phyloP scores from a whole-genome alignment of 2,888 invertebrate species.

The Epiblema foenella region DNA sequence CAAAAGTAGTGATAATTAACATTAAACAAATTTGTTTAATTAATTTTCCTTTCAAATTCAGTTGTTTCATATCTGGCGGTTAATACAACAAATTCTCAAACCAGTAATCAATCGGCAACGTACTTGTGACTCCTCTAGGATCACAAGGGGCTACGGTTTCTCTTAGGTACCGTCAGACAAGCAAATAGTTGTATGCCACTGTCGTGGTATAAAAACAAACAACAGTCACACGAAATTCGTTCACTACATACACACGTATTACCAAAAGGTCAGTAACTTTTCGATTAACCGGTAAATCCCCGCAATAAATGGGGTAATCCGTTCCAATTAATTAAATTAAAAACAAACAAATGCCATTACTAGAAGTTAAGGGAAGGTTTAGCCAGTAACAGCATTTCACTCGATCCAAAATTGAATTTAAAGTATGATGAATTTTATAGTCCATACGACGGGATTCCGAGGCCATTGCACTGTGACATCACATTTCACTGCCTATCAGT shows the following conservation, averaged over 20 bases:
- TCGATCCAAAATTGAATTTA: too few species aligned
- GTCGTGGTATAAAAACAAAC: neutral
- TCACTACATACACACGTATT: conserved; percentile 26
- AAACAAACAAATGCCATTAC: conserved; percentile 77
- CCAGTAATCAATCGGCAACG: too few species aligned
- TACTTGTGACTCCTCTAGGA: too few species aligned
- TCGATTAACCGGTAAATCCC: conserved; percentile 58
- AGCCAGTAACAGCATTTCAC: conserved; percentile 55
- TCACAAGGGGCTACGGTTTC: too few species aligned
- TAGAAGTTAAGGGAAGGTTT: conserved; percentile 64
- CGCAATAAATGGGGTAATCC: conserved; percentile 73
- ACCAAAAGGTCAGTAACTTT: conserved; percentile 61
- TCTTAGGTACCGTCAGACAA: too few species aligned
- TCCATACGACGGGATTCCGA: too few species aligned
- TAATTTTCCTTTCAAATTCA: neutral
- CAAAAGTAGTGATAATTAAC: neutral
- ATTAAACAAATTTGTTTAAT: neutral
- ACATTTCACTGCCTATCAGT: too few species aligned
- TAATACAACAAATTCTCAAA: too few species aligned
- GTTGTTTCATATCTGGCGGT: too few species aligned
- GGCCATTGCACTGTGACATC: too few species aligned
- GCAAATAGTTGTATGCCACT: too few species aligned
- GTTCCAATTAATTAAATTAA: conserved; percentile 79
- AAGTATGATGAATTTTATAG: too few species aligned
- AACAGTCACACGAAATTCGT: neutral